Percentiles rank a stretch among this genome's conserved stretches.
These are phyloP conservation scores for Esox niger DNA, from an alignment of 2,113 vertebrate genomes.

Conservation along the genomic window DNA sequence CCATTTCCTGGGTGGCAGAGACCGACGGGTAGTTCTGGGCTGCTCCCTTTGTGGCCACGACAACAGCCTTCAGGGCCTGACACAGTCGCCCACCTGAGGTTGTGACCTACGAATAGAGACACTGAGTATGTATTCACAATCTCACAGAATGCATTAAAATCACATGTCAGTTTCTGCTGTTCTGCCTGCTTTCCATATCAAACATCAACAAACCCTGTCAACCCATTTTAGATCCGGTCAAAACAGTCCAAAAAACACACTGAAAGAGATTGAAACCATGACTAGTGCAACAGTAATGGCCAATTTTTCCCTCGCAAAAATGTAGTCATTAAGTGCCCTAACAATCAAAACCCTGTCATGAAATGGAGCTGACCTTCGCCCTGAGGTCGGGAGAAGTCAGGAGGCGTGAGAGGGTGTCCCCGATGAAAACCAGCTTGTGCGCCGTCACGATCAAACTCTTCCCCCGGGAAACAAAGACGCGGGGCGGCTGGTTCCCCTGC, in stretches of 20 bases:
- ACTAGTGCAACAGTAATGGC: too few relatives aligned
- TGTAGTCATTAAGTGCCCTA: too few relatives aligned
- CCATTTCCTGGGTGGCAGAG: slow-evolving; percentile 81
- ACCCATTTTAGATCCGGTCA: too few relatives aligned
- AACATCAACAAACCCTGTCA: too few relatives aligned
- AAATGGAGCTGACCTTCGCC: slow-evolving; percentile 62
- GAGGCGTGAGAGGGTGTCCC: slow-evolving; percentile 85
- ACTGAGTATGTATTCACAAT: not conserved
- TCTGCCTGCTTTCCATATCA: too few relatives aligned
- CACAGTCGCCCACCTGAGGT: slow-evolving; percentile 79
- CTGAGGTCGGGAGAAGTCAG: slow-evolving; percentile 78
- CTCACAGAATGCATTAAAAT: not conserved
- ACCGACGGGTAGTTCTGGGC: slow-evolving; percentile 85
- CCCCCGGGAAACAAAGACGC: slow-evolving; percentile 82
- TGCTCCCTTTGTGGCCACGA: slow-evolving; percentile 84
- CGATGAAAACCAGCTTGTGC: slow-evolving; percentile 88
- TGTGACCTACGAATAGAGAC: slow-evolving; percentile 64
- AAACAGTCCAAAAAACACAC: too few relatives aligned
- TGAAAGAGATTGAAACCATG: too few relatives aligned
- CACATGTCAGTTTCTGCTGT: too few relatives aligned
- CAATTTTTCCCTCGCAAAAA: too few relatives aligned
- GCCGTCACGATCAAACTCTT: slow-evolving; percentile 86
- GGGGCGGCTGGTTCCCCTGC: slow-evolving; percentile 80
- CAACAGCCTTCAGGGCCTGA: slow-evolving; percentile 81
- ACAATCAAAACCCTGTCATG: not conserved